These are phyloP conservation scores for Nomada hirtipes DNA, from an alignment of 2,888 invertebrate species.

Conservation along the genomic window DNA sequence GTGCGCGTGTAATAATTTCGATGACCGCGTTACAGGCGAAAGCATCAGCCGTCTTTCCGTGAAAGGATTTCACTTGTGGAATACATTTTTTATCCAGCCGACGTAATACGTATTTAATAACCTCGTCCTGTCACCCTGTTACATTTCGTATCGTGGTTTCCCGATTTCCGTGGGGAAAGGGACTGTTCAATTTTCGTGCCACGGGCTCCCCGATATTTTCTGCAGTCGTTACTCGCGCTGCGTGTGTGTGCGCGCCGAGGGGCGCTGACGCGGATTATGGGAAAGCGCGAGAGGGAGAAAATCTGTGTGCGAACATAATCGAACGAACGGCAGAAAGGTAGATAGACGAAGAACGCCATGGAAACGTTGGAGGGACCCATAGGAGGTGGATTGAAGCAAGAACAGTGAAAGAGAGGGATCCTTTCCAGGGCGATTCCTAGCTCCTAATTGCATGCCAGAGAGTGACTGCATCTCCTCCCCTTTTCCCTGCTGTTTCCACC, in stretches of 20 bases:
- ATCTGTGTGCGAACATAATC: constrained; percentile 52
- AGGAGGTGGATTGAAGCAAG: neutral
- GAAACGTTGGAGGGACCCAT: neutral
- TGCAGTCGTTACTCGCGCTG: constrained; percentile 35
- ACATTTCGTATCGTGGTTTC: constrained; percentile 18
- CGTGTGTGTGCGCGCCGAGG: constrained; percentile 12
- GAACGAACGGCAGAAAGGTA: constrained; percentile 7
- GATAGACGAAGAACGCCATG: neutral
- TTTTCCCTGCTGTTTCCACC: constrained; percentile 41
- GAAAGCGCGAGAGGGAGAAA: constrained; percentile 32
- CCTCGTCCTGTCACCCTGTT: neutral
- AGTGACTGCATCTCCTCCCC: constrained; percentile 67
- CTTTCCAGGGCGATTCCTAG: constrained; percentile 62
- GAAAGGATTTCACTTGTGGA: neutral
- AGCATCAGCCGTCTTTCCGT: neutral
- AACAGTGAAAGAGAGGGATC: constrained; percentile 59
- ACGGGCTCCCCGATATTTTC: constrained; percentile 35
- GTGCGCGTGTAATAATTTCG: no score
- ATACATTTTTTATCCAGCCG: constrained; percentile 13
- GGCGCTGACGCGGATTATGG: constrained; percentile 46
- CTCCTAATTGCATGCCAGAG: constrained; percentile 74
- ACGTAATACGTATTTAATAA: constrained; percentile 28
- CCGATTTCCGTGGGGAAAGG: neutral
- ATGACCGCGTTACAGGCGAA: neutral
- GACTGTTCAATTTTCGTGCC: constrained; percentile 37